These are phyloP conservation scores for Xenus cinereus DNA, from an alignment of 2,113 vertebrate genomes.

Conservation along the genomic window DNA sequence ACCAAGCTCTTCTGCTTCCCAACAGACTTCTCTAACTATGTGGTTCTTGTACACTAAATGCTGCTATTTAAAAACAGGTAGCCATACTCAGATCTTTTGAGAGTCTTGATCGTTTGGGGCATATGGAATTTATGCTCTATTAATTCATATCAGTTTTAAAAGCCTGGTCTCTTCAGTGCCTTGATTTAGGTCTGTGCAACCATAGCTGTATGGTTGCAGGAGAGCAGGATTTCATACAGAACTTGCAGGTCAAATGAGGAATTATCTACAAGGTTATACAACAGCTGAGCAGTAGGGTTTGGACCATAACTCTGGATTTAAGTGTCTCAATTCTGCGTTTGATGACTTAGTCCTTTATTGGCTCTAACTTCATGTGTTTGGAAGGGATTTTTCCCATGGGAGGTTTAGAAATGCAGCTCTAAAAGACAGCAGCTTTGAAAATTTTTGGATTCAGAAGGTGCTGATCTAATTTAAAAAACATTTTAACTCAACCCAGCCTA, in stretches of 20 bases:
- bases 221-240: background rate
- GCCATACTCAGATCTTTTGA: background rate
- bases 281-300: background rate
- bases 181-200: background rate
- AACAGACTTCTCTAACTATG: background rate
- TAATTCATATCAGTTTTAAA: background rate
- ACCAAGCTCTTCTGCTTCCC: background rate
- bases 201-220: background rate
- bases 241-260: slow-evolving; percentile 2
- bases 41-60: background rate
- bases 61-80: background rate
- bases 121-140: background rate
- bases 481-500: background rate
- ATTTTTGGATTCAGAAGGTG: background rate
- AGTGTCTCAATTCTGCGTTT: background rate
- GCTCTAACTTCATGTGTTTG: background rate
- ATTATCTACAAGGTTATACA: slow-evolving; percentile 16
- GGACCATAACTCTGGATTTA: slow-evolving; percentile 2
- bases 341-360: background rate
- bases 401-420: background rate
- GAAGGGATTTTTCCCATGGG: background rate
- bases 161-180: background rate
- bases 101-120: background rate
- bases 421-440: background rate
- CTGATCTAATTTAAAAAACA: background rate